Conservation (phyloP, 2,888 invertebrate species). For the Scaptomyza reducta region DNA sequence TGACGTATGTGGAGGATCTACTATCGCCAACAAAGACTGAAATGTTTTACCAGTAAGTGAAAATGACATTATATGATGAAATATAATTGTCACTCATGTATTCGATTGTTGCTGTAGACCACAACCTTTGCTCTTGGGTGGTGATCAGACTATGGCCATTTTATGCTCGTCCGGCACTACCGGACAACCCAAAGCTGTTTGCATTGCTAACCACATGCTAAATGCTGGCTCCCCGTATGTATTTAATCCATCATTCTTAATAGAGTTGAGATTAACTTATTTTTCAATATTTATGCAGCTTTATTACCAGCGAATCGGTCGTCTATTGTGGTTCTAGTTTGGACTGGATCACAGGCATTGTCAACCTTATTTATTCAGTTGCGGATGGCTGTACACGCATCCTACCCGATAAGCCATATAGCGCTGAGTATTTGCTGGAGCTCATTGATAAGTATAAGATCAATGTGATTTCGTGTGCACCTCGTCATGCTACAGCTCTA, state of each 20-base stretch:
- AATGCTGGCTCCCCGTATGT: constrained; percentile 3
- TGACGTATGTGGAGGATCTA: constrained; percentile 42
- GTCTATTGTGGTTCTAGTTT: constrained; percentile 50
- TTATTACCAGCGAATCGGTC: constrained; percentile 28
- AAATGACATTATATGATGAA: too few species aligned
- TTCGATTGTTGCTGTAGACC: constrained; percentile 38
- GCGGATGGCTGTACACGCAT: constrained; percentile 57
- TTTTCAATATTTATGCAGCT: not conserved
- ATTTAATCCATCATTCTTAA: not conserved
- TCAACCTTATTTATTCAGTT: constrained; percentile 26
- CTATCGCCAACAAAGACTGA: constrained; percentile 52
- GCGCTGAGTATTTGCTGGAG: constrained; percentile 54
- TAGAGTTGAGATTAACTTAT: not conserved
- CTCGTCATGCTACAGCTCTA: constrained; percentile 52
- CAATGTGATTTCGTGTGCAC: constrained; percentile 37
- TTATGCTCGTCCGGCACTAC: constrained; percentile 74
- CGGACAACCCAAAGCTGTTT: constrained; percentile 70
- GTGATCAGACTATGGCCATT: constrained; percentile 61
- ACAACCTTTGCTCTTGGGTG: constrained; percentile 37
- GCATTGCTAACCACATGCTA: constrained; percentile 52
- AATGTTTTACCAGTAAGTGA: constrained; percentile 49
- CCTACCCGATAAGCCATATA: constrained; percentile 56
- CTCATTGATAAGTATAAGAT: constrained; percentile 62
- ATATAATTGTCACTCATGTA: not conserved
- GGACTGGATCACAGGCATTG: constrained; percentile 66